A percentile compares a stretch with the other conserved stretches of the same genome.
These are phyloP conservation scores for Emys orbicularis DNA, from an alignment of 2,797 vertebrate genomes.

Conservation along the genomic window DNA sequence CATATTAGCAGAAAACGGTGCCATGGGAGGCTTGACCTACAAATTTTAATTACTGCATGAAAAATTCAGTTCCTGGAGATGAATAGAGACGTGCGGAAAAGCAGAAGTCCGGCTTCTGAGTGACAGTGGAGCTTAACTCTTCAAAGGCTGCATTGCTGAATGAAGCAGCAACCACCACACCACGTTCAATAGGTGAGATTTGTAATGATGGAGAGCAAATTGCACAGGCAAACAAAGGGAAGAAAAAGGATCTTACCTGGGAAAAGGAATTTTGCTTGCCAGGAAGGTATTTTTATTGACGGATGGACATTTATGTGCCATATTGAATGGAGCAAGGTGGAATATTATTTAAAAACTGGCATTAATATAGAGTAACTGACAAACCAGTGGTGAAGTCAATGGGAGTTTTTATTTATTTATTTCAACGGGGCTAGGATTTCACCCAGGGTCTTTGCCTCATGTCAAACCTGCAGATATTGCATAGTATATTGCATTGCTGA, in stretches of 20 bases:
- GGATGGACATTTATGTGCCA: background rate
- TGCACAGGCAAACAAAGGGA: constrained; percentile 36
- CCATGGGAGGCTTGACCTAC: constrained; percentile 95
- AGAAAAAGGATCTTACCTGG: constrained; percentile 40
- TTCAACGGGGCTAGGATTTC: background rate
- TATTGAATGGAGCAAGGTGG: background rate
- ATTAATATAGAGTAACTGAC: fast-evolving
- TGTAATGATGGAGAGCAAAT: constrained; percentile 48
- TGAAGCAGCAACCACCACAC: constrained; percentile 3
- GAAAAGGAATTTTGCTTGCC: constrained; percentile 28
- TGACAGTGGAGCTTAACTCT: constrained; percentile 75
- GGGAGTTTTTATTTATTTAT: background rate
- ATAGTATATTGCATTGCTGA: background rate
- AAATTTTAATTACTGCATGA: constrained; percentile 97
- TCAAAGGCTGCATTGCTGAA: constrained; percentile 57
- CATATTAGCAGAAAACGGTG: constrained; percentile 90
- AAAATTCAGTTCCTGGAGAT: constrained; percentile 91
- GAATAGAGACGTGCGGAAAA: constrained; percentile 80
- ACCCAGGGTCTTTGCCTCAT: background rate
- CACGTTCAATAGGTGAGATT: constrained; percentile 33
- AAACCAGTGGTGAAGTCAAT: background rate
- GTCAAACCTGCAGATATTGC: background rate
- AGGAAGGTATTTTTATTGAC: background rate
- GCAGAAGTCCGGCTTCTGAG: constrained; percentile 75
- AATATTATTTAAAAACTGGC: background rate